A percentile compares a stretch with the other conserved stretches of the same genome.
Evolutionary conservation across 2,113 vertebrate genomes (phyloP).

Genomic region (Emydura subglobosa): DNA sequence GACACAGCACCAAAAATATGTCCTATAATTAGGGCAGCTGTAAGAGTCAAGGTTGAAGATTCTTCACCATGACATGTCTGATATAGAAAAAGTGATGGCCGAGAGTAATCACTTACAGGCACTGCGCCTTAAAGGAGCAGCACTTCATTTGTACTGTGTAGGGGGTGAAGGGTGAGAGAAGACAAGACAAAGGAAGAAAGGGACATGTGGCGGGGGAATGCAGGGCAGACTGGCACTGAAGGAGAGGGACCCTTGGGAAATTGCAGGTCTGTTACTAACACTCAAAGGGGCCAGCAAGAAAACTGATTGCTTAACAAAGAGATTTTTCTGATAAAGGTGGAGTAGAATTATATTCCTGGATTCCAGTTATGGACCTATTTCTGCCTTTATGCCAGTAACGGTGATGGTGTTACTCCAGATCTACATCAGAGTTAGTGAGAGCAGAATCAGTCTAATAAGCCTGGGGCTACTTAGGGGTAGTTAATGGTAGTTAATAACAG

Average conservation of each 20-base stretch:
- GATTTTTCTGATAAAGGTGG: conserved; percentile 24
- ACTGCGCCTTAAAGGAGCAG: conserved; percentile 69
- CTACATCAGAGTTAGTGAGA: neutral
- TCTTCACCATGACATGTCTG: conserved; percentile 77
- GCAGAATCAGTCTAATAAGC: neutral
- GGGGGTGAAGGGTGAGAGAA: neutral
- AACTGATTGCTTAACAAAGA: neutral
- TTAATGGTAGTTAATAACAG: fast-evolving
- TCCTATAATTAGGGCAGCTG: conserved; percentile 79
- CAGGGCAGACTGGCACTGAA: neutral
- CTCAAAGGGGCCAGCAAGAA: conserved; percentile 44
- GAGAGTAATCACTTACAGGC: conserved; percentile 73
- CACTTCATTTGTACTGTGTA: neutral
- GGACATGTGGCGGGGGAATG: neutral
- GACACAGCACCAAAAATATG: conserved; percentile 79
- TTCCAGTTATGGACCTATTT: neutral
- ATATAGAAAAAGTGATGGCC: conserved; percentile 74
- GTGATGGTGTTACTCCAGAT: neutral
- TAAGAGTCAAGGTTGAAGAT: conserved; percentile 81
- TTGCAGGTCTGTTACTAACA: conserved; percentile 32
- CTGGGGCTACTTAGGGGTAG: fast-evolving
- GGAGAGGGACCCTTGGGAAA: neutral
- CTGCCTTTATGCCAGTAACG: neutral
- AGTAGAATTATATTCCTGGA: neutral
- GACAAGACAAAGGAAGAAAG: neutral